Conservation (phyloP, 2,113 vertebrate genomes). For the Riparia riparia region DNA sequence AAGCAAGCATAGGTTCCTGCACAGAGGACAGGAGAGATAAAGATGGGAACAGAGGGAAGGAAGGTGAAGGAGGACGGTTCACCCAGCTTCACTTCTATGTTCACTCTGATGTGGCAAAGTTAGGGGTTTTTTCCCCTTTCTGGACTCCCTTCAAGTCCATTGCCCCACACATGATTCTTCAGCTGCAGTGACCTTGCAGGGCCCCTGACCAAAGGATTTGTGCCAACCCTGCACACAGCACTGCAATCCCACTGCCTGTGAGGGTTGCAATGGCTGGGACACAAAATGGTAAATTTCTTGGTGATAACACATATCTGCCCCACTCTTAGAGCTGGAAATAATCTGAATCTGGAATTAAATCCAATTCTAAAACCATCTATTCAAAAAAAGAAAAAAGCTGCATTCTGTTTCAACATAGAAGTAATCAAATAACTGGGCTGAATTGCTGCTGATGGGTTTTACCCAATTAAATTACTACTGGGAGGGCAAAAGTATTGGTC, state of each 20-base stretch:
- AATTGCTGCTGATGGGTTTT: neutral
- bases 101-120: neutral
- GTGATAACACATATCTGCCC: neutral
- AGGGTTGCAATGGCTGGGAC: neutral
- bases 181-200: neutral
- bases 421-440: neutral
- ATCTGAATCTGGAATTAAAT: neutral
- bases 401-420: neutral
- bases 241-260: neutral
- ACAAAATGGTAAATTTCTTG: neutral
- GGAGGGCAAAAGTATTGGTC: neutral
- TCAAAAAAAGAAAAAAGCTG: neutral
- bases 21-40: neutral
- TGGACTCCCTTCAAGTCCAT: neutral
- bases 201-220: neutral
- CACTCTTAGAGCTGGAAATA: neutral
- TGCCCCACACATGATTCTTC: accelerated
- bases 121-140: neutral
- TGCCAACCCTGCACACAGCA: accelerated
- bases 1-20: neutral
- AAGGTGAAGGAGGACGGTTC: accelerated
- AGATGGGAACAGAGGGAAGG: neutral
- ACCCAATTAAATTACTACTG: neutral
- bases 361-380: neutral
- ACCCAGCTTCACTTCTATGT: neutral